These are phyloP conservation scores for Silvanus unidentatus DNA, from an alignment of 2,888 invertebrate species.

Conservation along the genomic window DNA sequence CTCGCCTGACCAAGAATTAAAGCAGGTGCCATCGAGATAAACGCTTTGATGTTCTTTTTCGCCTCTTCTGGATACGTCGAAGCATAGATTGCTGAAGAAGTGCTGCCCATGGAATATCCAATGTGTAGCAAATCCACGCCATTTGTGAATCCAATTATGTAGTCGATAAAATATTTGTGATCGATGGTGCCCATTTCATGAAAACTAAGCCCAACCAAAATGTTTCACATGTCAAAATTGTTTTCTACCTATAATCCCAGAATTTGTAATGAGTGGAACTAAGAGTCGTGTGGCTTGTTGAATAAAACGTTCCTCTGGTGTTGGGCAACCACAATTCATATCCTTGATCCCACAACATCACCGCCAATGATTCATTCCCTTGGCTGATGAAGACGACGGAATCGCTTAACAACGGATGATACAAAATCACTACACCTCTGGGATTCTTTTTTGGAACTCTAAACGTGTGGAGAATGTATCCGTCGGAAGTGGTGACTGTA, in stretches of 20 bases:
- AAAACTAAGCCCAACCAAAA: not conserved
- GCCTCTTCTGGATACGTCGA: too few species aligned
- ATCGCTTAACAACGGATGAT: too few species aligned
- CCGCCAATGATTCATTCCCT: too few species aligned
- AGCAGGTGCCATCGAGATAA: too few species aligned
- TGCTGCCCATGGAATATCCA: too few species aligned
- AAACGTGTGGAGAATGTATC: not conserved
- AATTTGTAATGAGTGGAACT: slow-evolving; percentile 5
- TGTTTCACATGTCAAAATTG: not conserved
- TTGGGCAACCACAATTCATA: slow-evolving; percentile 21
- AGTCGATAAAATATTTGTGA: too few species aligned
- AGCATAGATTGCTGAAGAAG: too few species aligned
- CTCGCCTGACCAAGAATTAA: slow-evolving; percentile 1
- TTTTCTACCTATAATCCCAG: slow-evolving; percentile 18
- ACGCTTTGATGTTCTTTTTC: too few species aligned
- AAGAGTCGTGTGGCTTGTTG: slow-evolving; percentile 11
- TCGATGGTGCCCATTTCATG: too few species aligned
- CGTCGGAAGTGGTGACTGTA: not conserved
- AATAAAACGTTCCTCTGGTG: slow-evolving; percentile 16
- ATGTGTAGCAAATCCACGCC: too few species aligned
- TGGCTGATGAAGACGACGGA: too few species aligned
- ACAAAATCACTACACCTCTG: not conserved
- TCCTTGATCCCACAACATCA: slow-evolving; percentile 11
- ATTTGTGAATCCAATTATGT: too few species aligned
- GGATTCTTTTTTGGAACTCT: not conserved